A percentile compares a stretch with the other conserved stretches of the same genome.
Conservation (phyloP, 1,140 invertebrate genomes). For the Drosophila quadrilineata region DNA sequence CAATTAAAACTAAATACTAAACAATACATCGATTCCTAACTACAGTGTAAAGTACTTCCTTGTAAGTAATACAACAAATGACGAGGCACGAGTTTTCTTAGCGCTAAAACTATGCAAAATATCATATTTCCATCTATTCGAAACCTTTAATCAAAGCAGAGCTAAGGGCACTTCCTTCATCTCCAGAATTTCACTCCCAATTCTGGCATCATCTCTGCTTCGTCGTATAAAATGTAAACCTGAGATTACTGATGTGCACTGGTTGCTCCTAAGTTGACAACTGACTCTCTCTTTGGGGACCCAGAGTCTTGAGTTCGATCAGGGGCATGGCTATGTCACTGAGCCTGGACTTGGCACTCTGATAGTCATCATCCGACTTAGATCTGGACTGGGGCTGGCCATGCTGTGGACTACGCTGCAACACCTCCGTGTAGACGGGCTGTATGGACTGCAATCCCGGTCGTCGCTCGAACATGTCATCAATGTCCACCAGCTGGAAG, state of each 20-base stretch:
- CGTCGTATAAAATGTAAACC: constrained; percentile 66
- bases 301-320: constrained; percentile 31
- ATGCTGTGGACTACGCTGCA: constrained; percentile 46
- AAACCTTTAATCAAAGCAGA: constrained; percentile 17
- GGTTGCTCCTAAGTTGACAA: constrained; percentile 24
- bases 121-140: constrained; percentile 34
- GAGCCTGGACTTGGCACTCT: constrained; percentile 70
- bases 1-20: constrained; percentile 52
- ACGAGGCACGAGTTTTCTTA: constrained; percentile 68
- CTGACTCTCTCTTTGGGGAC: constrained; percentile 21
- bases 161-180: neutral
- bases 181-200: too few relatives aligned
- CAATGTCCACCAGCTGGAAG: constrained; percentile 72
- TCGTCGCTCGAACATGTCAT: constrained; percentile 60
- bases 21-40: neutral
- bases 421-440: constrained; percentile 47
- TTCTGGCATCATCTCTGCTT: neutral
- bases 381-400: constrained; percentile 30
- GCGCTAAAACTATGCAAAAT: constrained; percentile 27
- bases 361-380: constrained; percentile 70
- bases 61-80: constrained; percentile 1
- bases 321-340: constrained; percentile 68
- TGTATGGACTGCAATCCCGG: constrained; percentile 18
- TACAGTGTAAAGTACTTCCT: constrained; percentile 17
- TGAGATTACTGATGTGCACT: constrained; percentile 50